Percentiles rank a stretch among this genome's conserved stretches.
These are phyloP conservation scores for Gymnobelideus leadbeateri DNA, from an alignment of 2,113 vertebrate genomes.

Conservation along the genomic window DNA sequence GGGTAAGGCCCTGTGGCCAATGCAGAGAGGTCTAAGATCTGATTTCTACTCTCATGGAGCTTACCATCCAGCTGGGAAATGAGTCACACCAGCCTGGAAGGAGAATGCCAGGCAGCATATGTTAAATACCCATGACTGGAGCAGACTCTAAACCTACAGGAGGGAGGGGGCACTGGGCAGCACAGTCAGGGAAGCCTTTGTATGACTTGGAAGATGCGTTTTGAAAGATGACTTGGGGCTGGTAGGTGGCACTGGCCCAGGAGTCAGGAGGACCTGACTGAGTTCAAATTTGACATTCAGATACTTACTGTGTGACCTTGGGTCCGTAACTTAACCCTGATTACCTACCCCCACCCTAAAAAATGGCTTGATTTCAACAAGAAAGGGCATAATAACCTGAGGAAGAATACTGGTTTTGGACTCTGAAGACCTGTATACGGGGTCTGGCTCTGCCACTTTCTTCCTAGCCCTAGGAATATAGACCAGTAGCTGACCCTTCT, in stretches of 20 bases:
- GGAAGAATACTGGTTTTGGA: neutral
- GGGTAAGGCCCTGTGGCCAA: neutral
- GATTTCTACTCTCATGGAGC: neutral
- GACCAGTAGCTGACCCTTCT: neutral
- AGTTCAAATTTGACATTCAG: neutral
- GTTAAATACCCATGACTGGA: neutral
- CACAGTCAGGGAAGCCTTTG: neutral
- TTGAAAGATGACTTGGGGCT: neutral
- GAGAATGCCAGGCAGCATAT: neutral
- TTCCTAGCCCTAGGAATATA: neutral
- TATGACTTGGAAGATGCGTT: neutral
- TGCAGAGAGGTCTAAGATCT: neutral
- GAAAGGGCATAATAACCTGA: neutral
- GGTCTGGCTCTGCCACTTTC: neutral
- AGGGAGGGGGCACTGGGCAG: neutral
- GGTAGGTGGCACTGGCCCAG: neutral
- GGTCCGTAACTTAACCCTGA: neutral
- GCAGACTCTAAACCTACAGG: neutral
- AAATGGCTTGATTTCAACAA: neutral
- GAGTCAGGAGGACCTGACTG: neutral
- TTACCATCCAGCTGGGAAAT: neutral
- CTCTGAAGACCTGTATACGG: neutral
- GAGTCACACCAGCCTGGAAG: neutral
- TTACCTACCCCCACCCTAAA: no score
- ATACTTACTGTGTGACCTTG: neutral